Evolutionary conservation across 2,797 vertebrate species (phyloP).

Genomic region (Tangara arthus): DNA sequence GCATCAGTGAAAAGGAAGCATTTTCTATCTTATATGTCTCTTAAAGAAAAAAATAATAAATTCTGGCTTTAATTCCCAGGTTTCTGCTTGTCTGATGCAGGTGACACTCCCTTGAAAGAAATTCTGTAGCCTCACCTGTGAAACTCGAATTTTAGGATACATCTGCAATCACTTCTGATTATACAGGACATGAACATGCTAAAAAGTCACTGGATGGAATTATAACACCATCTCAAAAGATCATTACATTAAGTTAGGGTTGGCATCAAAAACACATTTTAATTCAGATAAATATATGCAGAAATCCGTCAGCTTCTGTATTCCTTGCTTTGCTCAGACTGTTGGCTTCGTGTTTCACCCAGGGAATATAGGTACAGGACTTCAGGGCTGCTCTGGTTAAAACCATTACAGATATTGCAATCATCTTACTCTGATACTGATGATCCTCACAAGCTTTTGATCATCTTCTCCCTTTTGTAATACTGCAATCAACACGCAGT

Average conservation of each 20-base stretch:
- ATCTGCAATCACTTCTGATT: background rate
- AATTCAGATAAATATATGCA: background rate
- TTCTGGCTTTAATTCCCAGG: background rate
- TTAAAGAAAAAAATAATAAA: background rate
- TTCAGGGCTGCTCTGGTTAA: background rate
- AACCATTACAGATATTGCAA: background rate
- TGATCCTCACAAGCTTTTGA: constrained; percentile 30
- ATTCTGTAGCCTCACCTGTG: background rate
- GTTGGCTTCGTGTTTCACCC: background rate
- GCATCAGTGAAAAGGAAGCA: background rate
- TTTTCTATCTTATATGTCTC: background rate
- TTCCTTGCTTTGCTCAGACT: background rate
- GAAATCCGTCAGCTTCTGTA: background rate
- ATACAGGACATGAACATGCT: background rate
- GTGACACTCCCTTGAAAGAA: background rate
- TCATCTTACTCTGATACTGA: background rate
- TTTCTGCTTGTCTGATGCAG: background rate
- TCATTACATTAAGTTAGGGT: background rate
- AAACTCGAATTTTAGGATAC: background rate
- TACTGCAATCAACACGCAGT: constrained; percentile 60
- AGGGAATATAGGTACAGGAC: background rate
- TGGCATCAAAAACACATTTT: background rate
- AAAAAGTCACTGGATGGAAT: background rate
- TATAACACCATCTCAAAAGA: background rate
- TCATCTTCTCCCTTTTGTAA: constrained; percentile 41